Evolutionary conservation across 2,888 invertebrate species (phyloP).

Genomic region (Hirtodrosophila histrioides): DNA sequence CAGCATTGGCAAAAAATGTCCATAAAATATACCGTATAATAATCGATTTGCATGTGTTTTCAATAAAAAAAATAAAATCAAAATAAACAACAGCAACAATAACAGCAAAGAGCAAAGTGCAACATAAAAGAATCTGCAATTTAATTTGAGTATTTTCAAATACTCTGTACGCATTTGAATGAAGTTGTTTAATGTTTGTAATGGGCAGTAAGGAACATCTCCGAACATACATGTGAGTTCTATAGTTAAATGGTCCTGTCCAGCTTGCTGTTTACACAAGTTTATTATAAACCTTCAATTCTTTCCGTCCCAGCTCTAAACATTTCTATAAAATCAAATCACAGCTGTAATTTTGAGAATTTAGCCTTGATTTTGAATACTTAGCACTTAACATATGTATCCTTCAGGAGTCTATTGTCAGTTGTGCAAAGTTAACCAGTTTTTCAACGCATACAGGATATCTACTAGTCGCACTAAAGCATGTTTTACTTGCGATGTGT

Average conservation of each 20-base stretch:
- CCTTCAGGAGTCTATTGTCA: background rate
- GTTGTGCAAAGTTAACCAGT: no score
- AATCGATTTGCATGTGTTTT: slow-evolving; percentile 71
- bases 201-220: no score
- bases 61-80: slow-evolving; percentile 59
- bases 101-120: slow-evolving; percentile 25
- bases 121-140: slow-evolving; percentile 50
- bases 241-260: no score
- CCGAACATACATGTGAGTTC: no score
- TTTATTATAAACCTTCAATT: no score
- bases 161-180: slow-evolving; percentile 23
- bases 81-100: slow-evolving; percentile 19
- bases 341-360: no score
- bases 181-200: no score
- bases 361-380: no score
- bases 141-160: slow-evolving; percentile 44
- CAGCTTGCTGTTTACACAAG: no score
- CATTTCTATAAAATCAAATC: no score
- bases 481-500: slow-evolving; percentile 1
- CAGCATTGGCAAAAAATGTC: slow-evolving; percentile 57
- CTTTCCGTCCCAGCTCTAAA: no score
- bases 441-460: background rate
- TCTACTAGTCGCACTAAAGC: background rate
- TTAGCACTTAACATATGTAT: no score
- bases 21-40: slow-evolving; percentile 36